phyloP scores from a whole-genome alignment of 2,113 vertebrate genomes.

The Channa maculata region DNA sequence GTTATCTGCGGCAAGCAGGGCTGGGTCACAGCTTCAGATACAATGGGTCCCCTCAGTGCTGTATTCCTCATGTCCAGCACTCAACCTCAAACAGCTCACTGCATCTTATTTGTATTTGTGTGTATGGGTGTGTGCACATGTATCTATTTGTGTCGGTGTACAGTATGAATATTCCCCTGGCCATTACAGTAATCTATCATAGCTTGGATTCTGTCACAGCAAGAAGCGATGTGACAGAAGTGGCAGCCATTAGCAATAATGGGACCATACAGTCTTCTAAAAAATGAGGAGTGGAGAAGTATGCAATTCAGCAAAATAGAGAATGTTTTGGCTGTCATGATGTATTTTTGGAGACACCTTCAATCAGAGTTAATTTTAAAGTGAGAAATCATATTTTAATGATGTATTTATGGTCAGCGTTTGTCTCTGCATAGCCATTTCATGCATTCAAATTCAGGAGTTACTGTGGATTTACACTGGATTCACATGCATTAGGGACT shows the following conservation, averaged over 20 bases:
- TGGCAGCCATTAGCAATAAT: constrained; percentile 54
- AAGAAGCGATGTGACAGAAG: constrained; percentile 45
- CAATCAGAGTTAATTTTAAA: not conserved
- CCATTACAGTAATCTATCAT: constrained; percentile 47
- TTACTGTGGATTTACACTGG: not conserved
- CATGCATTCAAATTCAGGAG: not conserved
- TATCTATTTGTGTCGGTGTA: constrained; percentile 17
- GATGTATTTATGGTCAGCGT: too few species aligned
- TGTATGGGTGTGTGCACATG: constrained; percentile 14
- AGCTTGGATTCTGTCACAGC: constrained; percentile 42
- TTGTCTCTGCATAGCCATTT: not conserved
- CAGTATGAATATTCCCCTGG: constrained; percentile 15
- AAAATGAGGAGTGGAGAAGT: not conserved
- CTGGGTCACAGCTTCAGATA: constrained; percentile 61
- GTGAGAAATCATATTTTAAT: not conserved
- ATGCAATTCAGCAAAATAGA: too few species aligned
- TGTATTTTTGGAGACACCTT: constrained; percentile 1
- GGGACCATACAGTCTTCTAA: constrained; percentile 24
- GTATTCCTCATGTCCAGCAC: constrained; percentile 46
- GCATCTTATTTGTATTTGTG: constrained; percentile 13
- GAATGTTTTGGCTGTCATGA: too few species aligned
- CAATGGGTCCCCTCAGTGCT: constrained; percentile 47
- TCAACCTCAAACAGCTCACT: constrained; percentile 24
- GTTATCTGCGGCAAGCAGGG: constrained; percentile 79
- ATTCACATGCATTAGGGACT: not conserved